A percentile compares a stretch with the other conserved stretches of the same genome.
Evolutionary conservation across 2,113 vertebrate genomes (phyloP).

Genomic region (Theristicus caerulescens): DNA sequence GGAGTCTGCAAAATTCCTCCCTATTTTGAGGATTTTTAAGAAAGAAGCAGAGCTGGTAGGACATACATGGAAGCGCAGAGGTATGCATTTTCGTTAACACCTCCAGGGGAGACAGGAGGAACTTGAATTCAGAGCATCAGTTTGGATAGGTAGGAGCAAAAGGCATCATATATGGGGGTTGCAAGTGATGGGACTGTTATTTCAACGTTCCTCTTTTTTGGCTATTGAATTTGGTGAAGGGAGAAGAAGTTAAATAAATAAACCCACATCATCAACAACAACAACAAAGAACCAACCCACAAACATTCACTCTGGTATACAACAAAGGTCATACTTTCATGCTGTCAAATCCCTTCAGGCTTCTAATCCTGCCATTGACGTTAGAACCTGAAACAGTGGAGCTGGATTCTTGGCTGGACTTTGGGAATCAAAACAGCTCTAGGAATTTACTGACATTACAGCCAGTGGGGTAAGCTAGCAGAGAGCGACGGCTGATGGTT

Average conservation of each 20-base stretch:
- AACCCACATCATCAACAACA: no score
- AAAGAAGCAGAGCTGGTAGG: background rate
- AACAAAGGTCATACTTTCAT: background rate
- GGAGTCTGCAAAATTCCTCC: background rate
- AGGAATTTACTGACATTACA: background rate
- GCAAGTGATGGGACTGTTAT: background rate
- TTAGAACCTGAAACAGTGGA: background rate
- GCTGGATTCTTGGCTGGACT: background rate
- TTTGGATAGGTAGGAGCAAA: background rate
- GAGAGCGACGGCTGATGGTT: background rate
- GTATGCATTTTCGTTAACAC: background rate
- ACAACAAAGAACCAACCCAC: background rate
- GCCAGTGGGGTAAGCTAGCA: background rate
- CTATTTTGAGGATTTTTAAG: background rate
- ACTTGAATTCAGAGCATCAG: background rate
- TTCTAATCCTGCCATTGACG: background rate
- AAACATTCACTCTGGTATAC: background rate
- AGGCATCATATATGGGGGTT: background rate
- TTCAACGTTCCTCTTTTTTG: background rate
- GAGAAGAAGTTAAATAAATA: background rate
- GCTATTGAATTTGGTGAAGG: background rate
- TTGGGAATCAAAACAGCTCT: background rate
- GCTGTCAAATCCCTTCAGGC: background rate
- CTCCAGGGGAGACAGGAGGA: background rate
- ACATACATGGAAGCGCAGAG: fast-evolving